A percentile compares a stretch with the other conserved stretches of the same genome.
Evolutionary conservation across 2,797 vertebrate species (phyloP).

Genomic region (Enteromius treurensis): DNA sequence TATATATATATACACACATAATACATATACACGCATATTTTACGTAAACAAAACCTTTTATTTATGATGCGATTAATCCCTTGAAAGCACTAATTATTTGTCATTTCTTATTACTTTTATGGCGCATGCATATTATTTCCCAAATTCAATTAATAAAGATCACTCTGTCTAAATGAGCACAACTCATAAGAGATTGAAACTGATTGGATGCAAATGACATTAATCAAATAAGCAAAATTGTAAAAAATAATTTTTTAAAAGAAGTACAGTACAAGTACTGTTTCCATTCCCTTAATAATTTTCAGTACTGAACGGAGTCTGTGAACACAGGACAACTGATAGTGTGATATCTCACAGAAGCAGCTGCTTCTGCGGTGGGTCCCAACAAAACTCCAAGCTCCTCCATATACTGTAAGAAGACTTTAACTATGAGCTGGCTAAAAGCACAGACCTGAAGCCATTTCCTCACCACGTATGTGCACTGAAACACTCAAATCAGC

Average conservation of each 20-base stretch:
- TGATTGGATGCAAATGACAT: no score
- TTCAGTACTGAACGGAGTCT: neutral
- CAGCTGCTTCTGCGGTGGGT: neutral
- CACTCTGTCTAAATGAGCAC: neutral
- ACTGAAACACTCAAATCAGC: neutral
- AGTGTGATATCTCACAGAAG: neutral
- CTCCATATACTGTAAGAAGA: neutral
- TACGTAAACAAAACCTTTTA: no score
- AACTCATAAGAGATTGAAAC: neutral
- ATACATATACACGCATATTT: no score
- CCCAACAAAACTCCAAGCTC: conserved; percentile 4
- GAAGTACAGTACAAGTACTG: neutral
- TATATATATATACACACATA: no score
- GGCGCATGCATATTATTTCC: neutral
- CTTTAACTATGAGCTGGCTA: neutral
- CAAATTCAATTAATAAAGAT: neutral
- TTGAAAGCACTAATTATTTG: neutral
- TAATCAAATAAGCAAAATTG: neutral
- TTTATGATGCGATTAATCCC: no score
- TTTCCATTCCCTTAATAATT: neutral
- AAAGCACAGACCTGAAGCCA: neutral
- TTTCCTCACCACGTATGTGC: no score
- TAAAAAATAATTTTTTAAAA: neutral
- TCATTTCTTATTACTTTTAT: neutral
- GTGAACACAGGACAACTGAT: neutral